Base-by-base conservation (phyloP, 2,113 vertebrate species). In the Opisthocomus hoazin region DNA sequence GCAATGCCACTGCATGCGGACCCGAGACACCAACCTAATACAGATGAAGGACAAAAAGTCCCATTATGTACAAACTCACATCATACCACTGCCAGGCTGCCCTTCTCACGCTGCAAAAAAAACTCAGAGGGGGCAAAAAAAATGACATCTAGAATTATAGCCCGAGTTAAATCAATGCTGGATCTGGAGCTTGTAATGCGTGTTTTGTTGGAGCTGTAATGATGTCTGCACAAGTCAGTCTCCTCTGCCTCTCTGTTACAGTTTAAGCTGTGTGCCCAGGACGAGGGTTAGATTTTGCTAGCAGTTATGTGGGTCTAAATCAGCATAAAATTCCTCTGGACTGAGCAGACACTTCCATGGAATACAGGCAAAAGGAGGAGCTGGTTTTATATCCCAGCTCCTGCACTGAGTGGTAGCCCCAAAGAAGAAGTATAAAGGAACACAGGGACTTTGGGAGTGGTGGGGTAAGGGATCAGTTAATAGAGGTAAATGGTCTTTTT, bases 401-500 rank as follows among this genome's bases (percentile, higher is more conserved):
- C 77, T 39, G 27, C 66, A 5, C 48, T 9, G 3, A 76, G 76
- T 6, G n/a, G 2, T n/a, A 80, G 54, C 71, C 64, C 81, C 68
- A 51, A 26, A 57, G 46, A 64, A 73, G 54, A 2, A 29, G 34
- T 10, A 61, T 37, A 58, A 58, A 86, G 75, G 66, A 54, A 51
- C 16, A 5, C 0, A 1, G 81, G 75, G 84, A n/a, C 74, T 39
- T 37, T 1, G 51, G 92, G 79, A 78, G 51, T 2, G 19, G 23
- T 24, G 65, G 85, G 56, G 71, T 48, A 60, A 75, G 68, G 15
- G 68, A 84, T 93, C 22, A 5, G 48, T 84, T 93, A 88, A 93
- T 58, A 76, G 87, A 90, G 54, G 85, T 37, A 96, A 95, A 87
- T 37, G 58, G 43, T 91, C 86, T 77, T 87, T 90, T 82, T 60